phyloP scores from a whole-genome alignment of 2,113 vertebrate genomes.

The Bambusicola thoracicus region DNA sequence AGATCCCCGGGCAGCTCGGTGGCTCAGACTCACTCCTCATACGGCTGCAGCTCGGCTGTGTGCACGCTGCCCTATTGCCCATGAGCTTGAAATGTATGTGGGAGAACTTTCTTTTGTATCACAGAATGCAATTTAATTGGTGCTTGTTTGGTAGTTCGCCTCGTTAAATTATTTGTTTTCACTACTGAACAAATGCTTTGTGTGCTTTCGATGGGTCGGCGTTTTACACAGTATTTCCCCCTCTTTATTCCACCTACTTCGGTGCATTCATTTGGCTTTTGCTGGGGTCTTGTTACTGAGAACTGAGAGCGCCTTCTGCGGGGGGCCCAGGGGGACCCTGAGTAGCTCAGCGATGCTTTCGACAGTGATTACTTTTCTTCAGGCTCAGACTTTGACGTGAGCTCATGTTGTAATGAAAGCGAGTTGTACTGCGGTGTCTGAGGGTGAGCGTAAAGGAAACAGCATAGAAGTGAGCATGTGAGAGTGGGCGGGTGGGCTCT shows the following conservation, averaged over 20 bases:
- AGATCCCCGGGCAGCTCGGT: neutral
- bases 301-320: slow-evolving; percentile 3
- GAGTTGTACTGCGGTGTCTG: neutral
- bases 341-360: neutral
- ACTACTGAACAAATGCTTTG: slow-evolving; percentile 32
- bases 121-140: slow-evolving; percentile 35
- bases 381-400: neutral
- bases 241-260: slow-evolving; percentile 62
- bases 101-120: slow-evolving; percentile 31
- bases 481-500: neutral
- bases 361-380: neutral
- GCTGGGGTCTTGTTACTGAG: neutral
- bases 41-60: neutral
- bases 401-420: neutral
- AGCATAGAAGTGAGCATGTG: neutral
- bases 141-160: slow-evolving; percentile 48
- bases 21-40: neutral
- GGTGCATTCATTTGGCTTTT: slow-evolving; percentile 28
- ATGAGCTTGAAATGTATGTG: slow-evolving; percentile 22
- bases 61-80: neutral
- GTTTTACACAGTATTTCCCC: slow-evolving; percentile 14
- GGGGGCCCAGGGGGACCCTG: neutral
- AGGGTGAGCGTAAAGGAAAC: neutral
- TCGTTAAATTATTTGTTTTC: slow-evolving; percentile 48
- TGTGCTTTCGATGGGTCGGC: slow-evolving; percentile 43